phyloP scores from a whole-genome alignment of 2,797 vertebrate species.

The Phalloptychus januarius region DNA sequence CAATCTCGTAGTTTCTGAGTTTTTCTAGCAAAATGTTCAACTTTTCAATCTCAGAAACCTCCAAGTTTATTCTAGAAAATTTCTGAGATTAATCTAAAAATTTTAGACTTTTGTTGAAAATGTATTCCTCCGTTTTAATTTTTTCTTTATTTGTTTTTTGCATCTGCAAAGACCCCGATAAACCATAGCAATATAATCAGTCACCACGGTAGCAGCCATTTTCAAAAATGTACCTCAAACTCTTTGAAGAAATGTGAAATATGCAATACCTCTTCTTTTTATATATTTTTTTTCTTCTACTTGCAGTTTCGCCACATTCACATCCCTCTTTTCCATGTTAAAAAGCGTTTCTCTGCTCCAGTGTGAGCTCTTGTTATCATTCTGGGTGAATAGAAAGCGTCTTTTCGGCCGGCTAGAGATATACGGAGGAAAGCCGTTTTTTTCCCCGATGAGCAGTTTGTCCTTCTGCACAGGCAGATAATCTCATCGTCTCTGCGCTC shows the following conservation, averaged over 20 bases:
- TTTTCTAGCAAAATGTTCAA: no score
- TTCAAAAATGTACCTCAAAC: neutral
- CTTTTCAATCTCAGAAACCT: no score
- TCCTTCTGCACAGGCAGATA: slow-evolving; percentile 65
- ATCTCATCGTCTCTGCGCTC: slow-evolving; percentile 67
- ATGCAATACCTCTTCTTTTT: neutral
- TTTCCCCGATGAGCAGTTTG: slow-evolving; percentile 40
- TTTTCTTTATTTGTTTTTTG: no score
- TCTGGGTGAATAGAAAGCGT: slow-evolving; percentile 25
- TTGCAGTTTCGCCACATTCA: neutral
- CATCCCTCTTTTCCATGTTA: neutral
- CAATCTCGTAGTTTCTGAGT: no score
- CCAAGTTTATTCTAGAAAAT: no score
- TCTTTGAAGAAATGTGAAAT: neutral
- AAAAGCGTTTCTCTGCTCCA: neutral
- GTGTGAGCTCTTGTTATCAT: slow-evolving; percentile 4
- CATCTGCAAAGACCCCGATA: neutral
- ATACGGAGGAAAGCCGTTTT: slow-evolving; percentile 14
- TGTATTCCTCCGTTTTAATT: no score
- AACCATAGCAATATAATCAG: slow-evolving; percentile 12
- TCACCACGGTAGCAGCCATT: neutral
- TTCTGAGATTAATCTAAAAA: no score
- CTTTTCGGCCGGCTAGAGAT: slow-evolving; percentile 15
- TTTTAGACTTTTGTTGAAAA: no score
- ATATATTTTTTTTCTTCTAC: neutral